Evolutionary conservation across 2,797 vertebrate species (phyloP), one percentile per base, ranked within the genome.

Genomic region (Pseudochromis fuscus): DNA sequence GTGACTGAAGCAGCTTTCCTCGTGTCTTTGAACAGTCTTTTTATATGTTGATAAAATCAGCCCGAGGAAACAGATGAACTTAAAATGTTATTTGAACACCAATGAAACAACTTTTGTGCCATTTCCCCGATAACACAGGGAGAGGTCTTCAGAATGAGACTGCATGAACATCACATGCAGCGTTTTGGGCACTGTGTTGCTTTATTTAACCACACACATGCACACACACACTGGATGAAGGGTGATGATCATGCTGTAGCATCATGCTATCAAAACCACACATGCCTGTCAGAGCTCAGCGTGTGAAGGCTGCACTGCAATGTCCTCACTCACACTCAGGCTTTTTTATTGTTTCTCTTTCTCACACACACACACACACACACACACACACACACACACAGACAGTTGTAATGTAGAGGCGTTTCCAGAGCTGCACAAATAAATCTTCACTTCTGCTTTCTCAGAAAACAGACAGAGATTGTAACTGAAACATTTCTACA

Each of bases 391-490:
- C 31, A 11, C 42, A 53, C 12, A 13, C 24, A 23, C n/a, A 42
- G 10, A 30, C 23, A 46, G 10, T 11, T n/a, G 37, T n/a, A 58
- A 13, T n/a, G 9, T 0, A 6, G 25, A 33, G 18, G 18, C 2
- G 1, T 65, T 74, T 48, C 27, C 52, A 81, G 19, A 48, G 49
- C 23, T 19, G 11, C 5, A 40, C 31, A 46, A 2, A 51, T 9
- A 56, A 8, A 56, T 64, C 12, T 53, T 83, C 48, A 81, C 80
- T 89, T 92, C 88, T 72, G 44, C 40, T 77, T 90, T 86, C 35
- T 63, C 37, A 66, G 68, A 87, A 83, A 83, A 55, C 38, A 42
- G 1, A 21, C 10, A 13, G 1, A 67, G 5, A 62, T 45, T 12
- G 7, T 35, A 52, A 80, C 63, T 2, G 1, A 66, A 51, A 42